Conservation (phyloP, 1,140 invertebrate genomes). For the Drosophila kohkoa region DNA sequence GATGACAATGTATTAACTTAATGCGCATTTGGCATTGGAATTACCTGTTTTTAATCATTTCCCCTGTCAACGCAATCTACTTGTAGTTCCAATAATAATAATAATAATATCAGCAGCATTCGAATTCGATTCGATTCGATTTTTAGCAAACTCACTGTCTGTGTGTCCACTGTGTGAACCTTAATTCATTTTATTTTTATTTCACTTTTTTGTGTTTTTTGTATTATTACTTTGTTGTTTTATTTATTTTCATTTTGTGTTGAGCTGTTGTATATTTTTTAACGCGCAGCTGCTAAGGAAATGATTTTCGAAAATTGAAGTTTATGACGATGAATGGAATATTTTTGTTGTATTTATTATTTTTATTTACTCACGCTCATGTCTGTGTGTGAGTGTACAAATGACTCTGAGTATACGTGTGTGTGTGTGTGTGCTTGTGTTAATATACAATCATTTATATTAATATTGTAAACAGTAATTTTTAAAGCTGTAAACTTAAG, state of each 20-base stretch:
- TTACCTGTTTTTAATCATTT: constrained; percentile 41
- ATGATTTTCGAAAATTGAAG: constrained; percentile 84
- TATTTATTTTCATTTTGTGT: constrained; percentile 54
- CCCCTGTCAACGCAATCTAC: constrained; percentile 19
- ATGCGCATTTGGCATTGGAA: constrained; percentile 40
- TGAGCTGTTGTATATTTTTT: constrained; percentile 52
- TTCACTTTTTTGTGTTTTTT: constrained; percentile 49
- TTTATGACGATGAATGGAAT: constrained; percentile 84
- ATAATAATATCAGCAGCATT: constrained; percentile 37
- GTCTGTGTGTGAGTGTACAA: constrained; percentile 6
- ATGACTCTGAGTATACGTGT: constrained; percentile 2
- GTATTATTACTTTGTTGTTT: constrained; percentile 39
- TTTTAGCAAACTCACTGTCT: constrained; percentile 44
- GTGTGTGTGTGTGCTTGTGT: constrained; percentile 48
- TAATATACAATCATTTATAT: constrained; percentile 73
- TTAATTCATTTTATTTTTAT: constrained; percentile 73
- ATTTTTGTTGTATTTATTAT: constrained; percentile 56
- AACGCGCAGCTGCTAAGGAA: constrained; percentile 82
- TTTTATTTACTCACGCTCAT: constrained; percentile 42
- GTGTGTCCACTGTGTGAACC: constrained; percentile 70
- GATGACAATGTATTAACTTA: constrained; percentile 40
- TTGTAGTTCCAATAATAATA: constrained; percentile 1
- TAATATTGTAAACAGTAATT: constrained; percentile 74
- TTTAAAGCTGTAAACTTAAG: constrained; percentile 71
- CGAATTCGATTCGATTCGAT: constrained; percentile 6